Evolutionary conservation across 2,888 invertebrate species (phyloP).

Genomic region (Caenorhabditis japonica): DNA sequence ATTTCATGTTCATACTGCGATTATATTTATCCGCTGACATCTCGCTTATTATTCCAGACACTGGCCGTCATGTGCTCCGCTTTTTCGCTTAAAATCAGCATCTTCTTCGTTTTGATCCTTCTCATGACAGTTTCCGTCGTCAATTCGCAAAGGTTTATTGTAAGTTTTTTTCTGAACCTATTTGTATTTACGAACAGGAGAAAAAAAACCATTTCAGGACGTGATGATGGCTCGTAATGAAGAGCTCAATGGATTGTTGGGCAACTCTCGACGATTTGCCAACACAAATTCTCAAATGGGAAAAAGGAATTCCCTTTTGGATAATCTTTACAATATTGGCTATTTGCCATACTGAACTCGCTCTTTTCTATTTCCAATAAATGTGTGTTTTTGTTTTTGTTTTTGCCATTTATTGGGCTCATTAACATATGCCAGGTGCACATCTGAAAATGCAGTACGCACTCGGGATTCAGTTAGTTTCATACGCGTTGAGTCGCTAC

Average conservation of each 20-base stretch:
- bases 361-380: no score
- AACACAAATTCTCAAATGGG: conserved; percentile 31
- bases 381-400: no score
- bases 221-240: conserved; percentile 50
- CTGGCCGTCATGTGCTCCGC: no score
- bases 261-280: conserved; percentile 20
- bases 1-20: not conserved
- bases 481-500: no score
- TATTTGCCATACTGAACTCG: conserved; percentile 40
- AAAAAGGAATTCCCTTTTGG: conserved; percentile 40
- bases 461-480: no score
- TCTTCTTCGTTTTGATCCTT: conserved; percentile 20
- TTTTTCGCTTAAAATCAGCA: no score
- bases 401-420: no score
- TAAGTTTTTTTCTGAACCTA: conserved; percentile 12
- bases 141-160: conserved; percentile 40
- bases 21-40: not conserved
- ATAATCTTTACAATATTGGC: conserved; percentile 49
- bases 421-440: no score
- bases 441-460: no score
- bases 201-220: no score
- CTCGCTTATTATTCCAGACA: no score
- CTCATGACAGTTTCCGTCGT: conserved; percentile 9
- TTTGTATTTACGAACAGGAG: no score
- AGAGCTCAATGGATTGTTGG: conserved; percentile 36